phyloP scores from a whole-genome alignment of 2,797 vertebrate genomes.

The Austrolebias charrua region DNA sequence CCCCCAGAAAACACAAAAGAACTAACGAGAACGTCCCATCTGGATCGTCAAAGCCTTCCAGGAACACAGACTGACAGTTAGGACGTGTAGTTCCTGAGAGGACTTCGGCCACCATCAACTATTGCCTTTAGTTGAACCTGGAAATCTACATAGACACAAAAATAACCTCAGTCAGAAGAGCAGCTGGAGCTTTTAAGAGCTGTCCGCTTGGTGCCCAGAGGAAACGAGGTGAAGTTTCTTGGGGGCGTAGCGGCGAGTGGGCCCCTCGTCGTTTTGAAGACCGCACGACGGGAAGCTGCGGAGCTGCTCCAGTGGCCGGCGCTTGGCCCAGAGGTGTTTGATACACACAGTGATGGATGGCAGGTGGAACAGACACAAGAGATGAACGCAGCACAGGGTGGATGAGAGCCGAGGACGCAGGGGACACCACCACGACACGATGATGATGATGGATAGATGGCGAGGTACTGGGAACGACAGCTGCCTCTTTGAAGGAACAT shows the following conservation, averaged over 20 bases:
- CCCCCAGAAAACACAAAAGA: background rate
- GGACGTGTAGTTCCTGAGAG: slow-evolving; percentile 17
- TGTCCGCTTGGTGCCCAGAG: background rate
- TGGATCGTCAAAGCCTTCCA: slow-evolving; percentile 36
- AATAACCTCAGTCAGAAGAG: background rate
- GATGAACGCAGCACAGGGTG: slow-evolving; percentile 34
- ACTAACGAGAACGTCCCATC: slow-evolving; percentile 11
- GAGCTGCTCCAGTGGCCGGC: slow-evolving; percentile 53
- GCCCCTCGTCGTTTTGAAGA: slow-evolving; percentile 9
- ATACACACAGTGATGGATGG: slow-evolving; percentile 42
- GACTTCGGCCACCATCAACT: slow-evolving; percentile 27
- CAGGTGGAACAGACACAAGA: slow-evolving; percentile 30
- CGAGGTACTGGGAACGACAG: background rate
- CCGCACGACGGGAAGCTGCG: background rate
- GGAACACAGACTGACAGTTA: slow-evolving; percentile 11
- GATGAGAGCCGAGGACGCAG: slow-evolving; percentile 10
- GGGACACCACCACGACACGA: slow-evolving; percentile 21
- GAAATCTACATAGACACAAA: background rate
- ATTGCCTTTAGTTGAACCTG: slow-evolving; percentile 8
- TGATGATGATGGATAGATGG: slow-evolving; percentile 35
- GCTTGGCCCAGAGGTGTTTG: slow-evolving; percentile 49
- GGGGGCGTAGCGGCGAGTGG: slow-evolving; percentile 3
- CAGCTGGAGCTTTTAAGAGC: slow-evolving; percentile 3
- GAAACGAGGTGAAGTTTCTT: slow-evolving; percentile 5
- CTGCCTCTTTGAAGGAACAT: slow-evolving; percentile 30